Percentiles rank a stretch among this genome's conserved stretches.
Conservation (phyloP, 2,888 invertebrate species). For the Xanthia icteritia region DNA sequence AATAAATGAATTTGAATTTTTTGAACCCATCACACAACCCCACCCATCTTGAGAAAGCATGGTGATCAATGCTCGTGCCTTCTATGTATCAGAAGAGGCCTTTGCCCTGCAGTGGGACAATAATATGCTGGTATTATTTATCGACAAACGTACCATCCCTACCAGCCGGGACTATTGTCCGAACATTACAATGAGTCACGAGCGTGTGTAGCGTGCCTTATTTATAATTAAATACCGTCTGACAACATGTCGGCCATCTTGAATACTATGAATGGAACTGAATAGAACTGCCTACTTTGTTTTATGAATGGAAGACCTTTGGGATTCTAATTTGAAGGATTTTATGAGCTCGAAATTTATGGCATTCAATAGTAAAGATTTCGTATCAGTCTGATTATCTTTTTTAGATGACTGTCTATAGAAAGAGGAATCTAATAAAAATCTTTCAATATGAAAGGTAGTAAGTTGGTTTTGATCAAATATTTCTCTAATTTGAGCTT, state of each 20-base stretch:
- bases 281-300: slow-evolving; percentile 46
- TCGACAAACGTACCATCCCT: slow-evolving; percentile 51
- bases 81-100: too few species aligned
- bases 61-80: too few species aligned
- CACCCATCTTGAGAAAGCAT: too few species aligned
- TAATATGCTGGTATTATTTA: not conserved
- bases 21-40: too few species aligned
- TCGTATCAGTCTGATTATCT: not conserved
- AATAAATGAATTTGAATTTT: too few species aligned
- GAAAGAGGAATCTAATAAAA: not conserved
- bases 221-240: slow-evolving; percentile 68
- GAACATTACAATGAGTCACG: slow-evolving; percentile 62
- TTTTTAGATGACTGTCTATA: not conserved
- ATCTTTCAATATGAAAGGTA: not conserved
- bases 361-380: not conserved
- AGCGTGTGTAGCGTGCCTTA: slow-evolving; percentile 59
- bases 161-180: slow-evolving; percentile 59
- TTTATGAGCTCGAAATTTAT: not conserved
- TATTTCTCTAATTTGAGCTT: not conserved
- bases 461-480: not conserved
- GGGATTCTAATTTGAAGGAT: slow-evolving; percentile 23
- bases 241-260: slow-evolving; percentile 52
- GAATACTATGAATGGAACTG: slow-evolving; percentile 50
- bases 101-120: too few species aligned
- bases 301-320: slow-evolving; percentile 30